Evolutionary conservation across 2,113 vertebrate genomes (phyloP), one percentile per base, ranked within the genome.

Genomic region (Leptobrachium ailaonicum): DNA sequence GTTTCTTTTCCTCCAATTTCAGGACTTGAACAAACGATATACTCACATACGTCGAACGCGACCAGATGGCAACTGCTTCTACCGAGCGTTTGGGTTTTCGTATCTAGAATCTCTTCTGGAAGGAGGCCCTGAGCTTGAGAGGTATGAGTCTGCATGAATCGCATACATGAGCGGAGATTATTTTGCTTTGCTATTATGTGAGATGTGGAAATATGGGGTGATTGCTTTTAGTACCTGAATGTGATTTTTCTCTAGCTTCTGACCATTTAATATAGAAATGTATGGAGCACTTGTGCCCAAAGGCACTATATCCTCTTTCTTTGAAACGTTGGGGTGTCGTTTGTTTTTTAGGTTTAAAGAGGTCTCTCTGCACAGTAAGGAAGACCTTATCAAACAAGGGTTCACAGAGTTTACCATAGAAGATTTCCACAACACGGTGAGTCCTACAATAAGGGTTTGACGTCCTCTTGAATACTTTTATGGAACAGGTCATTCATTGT

Each of bases 331-430:
- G 14, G 7, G 4, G 47, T 50, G 47, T 50, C 4, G 8, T 8
- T 50, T 50, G 4, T 50, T 50, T 8, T 6, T 1, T 82, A 97
- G 96, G 91, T 97, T 98, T 87, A 97, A 98, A 91, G 95, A 93
- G 3, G 92, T 97, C 44, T 94, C 96, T 62, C 86, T 94, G 64
- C 95, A 95, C 88, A 98, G 96, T 91, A 98, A 98, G 91, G 92
- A 94, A 82, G 95, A 97, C 75, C 88, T 98, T 85, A 96, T 97
- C 62, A 94, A 92, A 2, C 95, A 96, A 84, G 96, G 96, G 66
- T 98, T 97, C 85, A 97, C 96, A 0, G 95, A 97, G 83, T 97
- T 97, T 85, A 98, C 96, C 83, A 97, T 97, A 2, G 96, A 97
- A 90, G 96, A 98, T 84, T 97, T 97, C 89, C 96, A 97, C 85